phyloP scores from a whole-genome alignment of 2,797 vertebrate genomes.

The Chaetodon trifasciatus region DNA sequence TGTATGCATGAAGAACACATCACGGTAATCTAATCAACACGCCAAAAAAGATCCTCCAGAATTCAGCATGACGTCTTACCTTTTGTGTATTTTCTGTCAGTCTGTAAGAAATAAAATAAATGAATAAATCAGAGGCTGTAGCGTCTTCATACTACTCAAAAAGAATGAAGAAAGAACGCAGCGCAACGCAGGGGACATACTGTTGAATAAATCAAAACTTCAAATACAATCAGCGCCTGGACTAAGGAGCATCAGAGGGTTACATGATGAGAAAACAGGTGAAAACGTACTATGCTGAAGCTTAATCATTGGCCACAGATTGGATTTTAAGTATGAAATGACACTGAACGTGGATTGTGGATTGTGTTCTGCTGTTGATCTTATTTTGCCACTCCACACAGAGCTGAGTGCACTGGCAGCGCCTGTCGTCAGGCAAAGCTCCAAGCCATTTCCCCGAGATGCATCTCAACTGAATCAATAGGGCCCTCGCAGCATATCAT shows the following conservation, averaged over 20 bases:
- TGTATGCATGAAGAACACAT: conserved; percentile 2
- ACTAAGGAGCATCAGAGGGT: conserved; percentile 9
- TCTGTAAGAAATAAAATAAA: neutral
- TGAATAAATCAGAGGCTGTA: neutral
- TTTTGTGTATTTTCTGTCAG: conserved; percentile 11
- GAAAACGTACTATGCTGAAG: conserved; percentile 28
- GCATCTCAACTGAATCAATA: conserved; percentile 82
- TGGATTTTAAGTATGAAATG: conserved; percentile 55
- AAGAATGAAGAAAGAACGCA: neutral
- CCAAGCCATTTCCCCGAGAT: conserved; percentile 69
- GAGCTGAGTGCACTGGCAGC: conserved; percentile 51
- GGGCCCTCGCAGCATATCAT: conserved; percentile 80
- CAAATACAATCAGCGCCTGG: conserved; percentile 29
- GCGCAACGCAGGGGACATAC: neutral
- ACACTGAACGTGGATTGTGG: conserved; percentile 34
- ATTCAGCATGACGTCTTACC: neutral
- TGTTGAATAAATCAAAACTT: conserved; percentile 37
- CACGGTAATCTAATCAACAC: neutral
- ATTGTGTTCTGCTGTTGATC: conserved; percentile 56
- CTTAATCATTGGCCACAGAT: conserved; percentile 44
- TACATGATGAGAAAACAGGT: conserved; percentile 36
- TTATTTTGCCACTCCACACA: conserved; percentile 47
- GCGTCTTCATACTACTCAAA: neutral
- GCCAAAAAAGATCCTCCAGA: neutral
- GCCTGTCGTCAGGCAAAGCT: conserved; percentile 76